phyloP scores from a whole-genome alignment of 2,797 vertebrate genomes.

The Chiloscyllium punctatum region DNA sequence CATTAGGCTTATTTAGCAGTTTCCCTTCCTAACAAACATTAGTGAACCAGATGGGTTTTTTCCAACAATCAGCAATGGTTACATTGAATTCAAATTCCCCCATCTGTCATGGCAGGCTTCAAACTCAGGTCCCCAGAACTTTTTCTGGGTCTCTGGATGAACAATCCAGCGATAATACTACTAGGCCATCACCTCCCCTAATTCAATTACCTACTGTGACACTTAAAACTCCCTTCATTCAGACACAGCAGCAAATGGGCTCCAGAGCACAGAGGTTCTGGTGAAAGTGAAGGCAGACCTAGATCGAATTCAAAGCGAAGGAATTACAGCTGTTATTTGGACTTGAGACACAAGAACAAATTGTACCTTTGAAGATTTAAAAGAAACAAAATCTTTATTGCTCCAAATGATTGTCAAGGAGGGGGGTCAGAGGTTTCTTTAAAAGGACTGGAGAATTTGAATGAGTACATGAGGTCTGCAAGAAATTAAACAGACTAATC shows the following conservation, averaged over 20 bases:
- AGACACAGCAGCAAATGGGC: neutral
- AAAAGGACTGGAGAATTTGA: neutral
- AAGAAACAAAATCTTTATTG: neutral
- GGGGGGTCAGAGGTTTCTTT: neutral
- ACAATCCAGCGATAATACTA: too few species aligned
- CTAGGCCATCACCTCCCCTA: too few species aligned
- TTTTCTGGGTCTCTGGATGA: too few species aligned
- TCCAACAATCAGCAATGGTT: too few species aligned
- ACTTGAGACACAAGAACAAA: neutral
- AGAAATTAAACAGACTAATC: neutral
- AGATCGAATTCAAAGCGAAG: neutral
- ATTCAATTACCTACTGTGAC: too few species aligned
- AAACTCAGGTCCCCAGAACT: too few species aligned
- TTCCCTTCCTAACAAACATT: too few species aligned
- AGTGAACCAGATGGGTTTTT: too few species aligned
- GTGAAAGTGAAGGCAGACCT: neutral
- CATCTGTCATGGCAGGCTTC: too few species aligned
- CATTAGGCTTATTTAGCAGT: neutral
- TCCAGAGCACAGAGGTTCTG: neutral
- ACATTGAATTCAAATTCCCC: too few species aligned
- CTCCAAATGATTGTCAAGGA: neutral
- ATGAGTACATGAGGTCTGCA: neutral
- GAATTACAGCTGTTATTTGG: neutral
- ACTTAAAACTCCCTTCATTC: too few species aligned
- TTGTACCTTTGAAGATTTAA: neutral